Conservation (phyloP, 2,113 vertebrate species). For the Emydura subglobosa region DNA sequence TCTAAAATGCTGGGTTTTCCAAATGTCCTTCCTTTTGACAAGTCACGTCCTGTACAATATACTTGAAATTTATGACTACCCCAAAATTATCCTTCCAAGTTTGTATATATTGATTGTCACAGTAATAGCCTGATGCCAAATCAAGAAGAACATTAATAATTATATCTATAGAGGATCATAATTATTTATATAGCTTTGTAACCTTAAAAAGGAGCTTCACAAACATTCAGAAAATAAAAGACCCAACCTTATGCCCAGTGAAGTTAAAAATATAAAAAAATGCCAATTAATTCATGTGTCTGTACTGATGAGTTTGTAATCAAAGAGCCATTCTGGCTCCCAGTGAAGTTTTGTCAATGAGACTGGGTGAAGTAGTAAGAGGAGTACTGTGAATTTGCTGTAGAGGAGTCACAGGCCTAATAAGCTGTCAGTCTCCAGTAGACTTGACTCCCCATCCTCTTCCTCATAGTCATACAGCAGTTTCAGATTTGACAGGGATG, state of each 20-base stretch:
- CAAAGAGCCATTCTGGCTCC: not conserved
- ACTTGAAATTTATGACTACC: not conserved
- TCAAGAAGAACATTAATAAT: not conserved
- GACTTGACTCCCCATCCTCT: not conserved
- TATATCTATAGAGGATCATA: not conserved
- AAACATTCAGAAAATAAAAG: not conserved
- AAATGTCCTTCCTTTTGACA: constrained; percentile 8
- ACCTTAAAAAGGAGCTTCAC: not conserved
- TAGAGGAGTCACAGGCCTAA: not conserved
- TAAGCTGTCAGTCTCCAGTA: not conserved
- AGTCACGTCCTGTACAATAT: not conserved
- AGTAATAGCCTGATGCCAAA: not conserved
- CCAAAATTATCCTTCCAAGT: not conserved
- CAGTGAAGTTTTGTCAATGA: not conserved
- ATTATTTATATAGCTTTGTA: not conserved
- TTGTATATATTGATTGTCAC: not conserved
- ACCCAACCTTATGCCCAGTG: not conserved
- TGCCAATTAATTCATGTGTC: not conserved
- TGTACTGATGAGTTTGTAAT: not conserved
- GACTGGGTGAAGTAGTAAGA: not conserved
- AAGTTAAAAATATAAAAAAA: not conserved
- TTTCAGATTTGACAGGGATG: not conserved
- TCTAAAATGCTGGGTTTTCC: not conserved
- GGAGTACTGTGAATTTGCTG: not conserved
- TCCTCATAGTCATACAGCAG: not conserved